Percentiles rank a stretch among this genome's conserved stretches.
These are phyloP conservation scores for Oryzias curvinotus DNA, from an alignment of 2,113 vertebrate species.

Conservation along the genomic window DNA sequence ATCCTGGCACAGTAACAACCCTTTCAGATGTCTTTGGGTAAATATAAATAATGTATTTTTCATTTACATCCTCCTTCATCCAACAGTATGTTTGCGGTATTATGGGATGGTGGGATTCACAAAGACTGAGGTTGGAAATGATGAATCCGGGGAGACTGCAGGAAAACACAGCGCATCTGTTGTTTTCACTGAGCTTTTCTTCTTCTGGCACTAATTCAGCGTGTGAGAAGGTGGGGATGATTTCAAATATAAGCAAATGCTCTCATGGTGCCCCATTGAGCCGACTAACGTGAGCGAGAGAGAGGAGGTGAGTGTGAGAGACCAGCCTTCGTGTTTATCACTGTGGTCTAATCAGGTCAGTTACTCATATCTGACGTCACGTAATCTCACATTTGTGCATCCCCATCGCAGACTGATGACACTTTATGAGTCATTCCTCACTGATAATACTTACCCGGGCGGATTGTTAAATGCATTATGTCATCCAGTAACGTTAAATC, in stretches of 20 bases:
- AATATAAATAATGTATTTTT: conserved; percentile 73
- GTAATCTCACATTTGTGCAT: conserved; percentile 62
- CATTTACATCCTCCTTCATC: conserved; percentile 64
- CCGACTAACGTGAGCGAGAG: conserved; percentile 35
- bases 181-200: conserved; percentile 51
- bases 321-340: conserved; percentile 63
- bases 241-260: conserved; percentile 56
- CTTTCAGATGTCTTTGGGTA: conserved; percentile 47
- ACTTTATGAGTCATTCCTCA: conserved; percentile 64
- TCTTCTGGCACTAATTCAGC: conserved; percentile 48
- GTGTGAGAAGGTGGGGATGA: conserved; percentile 42
- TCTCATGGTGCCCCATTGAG: conserved; percentile 35
- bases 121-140: conserved; percentile 59
- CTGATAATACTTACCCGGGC: conserved; percentile 61
- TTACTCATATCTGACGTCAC: conserved; percentile 68
- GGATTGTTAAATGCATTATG: conserved; percentile 65
- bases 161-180: conserved; percentile 54
- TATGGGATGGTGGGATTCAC: conserved; percentile 54
- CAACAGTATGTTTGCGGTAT: conserved; percentile 59
- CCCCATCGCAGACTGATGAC: conserved; percentile 55
- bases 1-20: conserved; percentile 33
- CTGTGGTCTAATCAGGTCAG: conserved; percentile 72
- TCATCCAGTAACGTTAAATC: conserved; percentile 58
- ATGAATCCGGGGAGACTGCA: conserved; percentile 51
- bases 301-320: conserved; percentile 44